Evolutionary conservation across 2,888 invertebrate species (phyloP), one percentile per base, ranked within the genome.

Genomic region (Xestia ashworthii): DNA sequence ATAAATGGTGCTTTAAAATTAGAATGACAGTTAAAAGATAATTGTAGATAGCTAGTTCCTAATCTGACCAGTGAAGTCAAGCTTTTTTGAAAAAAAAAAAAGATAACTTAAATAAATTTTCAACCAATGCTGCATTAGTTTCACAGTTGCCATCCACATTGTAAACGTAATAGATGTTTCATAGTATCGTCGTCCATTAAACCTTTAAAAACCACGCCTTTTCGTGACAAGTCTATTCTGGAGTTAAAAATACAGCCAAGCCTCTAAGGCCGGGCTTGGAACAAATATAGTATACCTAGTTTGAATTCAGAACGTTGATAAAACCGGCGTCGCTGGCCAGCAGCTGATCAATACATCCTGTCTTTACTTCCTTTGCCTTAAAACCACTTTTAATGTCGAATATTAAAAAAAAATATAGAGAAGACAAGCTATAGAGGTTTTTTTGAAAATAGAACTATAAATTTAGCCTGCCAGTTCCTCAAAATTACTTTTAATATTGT

Each of bases 231-330:
- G 38, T 58, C n/a, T 71, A n/a, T n/a, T 12, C 32, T 32, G 19
- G 32, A 60, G 44, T 66, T 80, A 58, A 72, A 72, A 78, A 66
- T 79, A 80, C n/a, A 9, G 73, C 80, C 44, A 38, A 80, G 78
- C 80, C 73, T 73, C 16, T 12, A 53, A 66, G 72, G 66, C 58
- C 14, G 38, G 73, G 80, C 41, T n/a, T 48, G 11, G 41, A 32
- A 60, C 50, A 60, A 66, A 65, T 78, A 46, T 41, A 58, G 53
- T 62, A 38, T 64, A n/a, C n/a, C n/a, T n/a, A 64, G 14, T 16
- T 58, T 14, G 60, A 38, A 64, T 6, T n/a, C 16, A 5, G 44
- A 77, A 67, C 38, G 32, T 78, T 46, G 38, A 78, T 71, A 53
- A 16, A 78, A 71, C 22, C 3, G 48, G 25, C 38, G 48, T 65